Evolutionary conservation across 2,888 invertebrate genomes (phyloP).

Genomic region (Oscheius onirici): DNA sequence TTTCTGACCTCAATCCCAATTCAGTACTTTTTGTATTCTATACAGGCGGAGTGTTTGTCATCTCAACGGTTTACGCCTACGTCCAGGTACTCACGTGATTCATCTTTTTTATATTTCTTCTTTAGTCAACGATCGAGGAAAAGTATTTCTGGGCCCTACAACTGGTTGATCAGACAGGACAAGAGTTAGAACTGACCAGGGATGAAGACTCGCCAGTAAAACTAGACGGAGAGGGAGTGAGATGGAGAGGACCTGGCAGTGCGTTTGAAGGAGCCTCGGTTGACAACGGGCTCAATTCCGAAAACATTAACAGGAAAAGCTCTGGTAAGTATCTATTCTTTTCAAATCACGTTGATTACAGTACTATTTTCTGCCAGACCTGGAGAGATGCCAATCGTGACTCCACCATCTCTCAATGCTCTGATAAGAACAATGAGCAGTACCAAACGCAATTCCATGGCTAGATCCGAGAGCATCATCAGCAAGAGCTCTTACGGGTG

Average conservation of each 20-base stretch:
- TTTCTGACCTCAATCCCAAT: neutral
- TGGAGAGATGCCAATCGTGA: slow-evolving; percentile 38
- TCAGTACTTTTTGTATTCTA: slow-evolving; percentile 47
- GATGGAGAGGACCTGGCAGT: slow-evolving; percentile 6
- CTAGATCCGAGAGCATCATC: slow-evolving; percentile 42
- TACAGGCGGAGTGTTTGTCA: slow-evolving; percentile 63
- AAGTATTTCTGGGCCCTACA: slow-evolving; percentile 65
- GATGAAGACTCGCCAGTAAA: slow-evolving; percentile 16
- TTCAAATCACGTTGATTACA: neutral
- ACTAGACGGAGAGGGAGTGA: neutral
- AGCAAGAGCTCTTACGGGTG: slow-evolving; percentile 22
- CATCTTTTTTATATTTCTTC: neutral
- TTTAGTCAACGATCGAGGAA: slow-evolving; percentile 58
- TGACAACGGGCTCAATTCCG: neutral
- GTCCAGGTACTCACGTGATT: slow-evolving; percentile 48
- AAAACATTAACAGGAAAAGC: neutral
- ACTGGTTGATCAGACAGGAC: slow-evolving; percentile 60
- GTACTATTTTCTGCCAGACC: slow-evolving; percentile 4
- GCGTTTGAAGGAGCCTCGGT: neutral
- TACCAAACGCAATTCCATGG: slow-evolving; percentile 33
- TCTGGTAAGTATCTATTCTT: neutral
- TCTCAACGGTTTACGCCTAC: slow-evolving; percentile 66
- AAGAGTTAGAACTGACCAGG: slow-evolving; percentile 36
- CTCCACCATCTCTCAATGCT: slow-evolving; percentile 52
- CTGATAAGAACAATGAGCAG: slow-evolving; percentile 42